Percentiles rank a stretch among this genome's conserved stretches.
phyloP scores from a whole-genome alignment of 2,888 invertebrate species.

The Eudasyphora cyanicolor region DNA sequence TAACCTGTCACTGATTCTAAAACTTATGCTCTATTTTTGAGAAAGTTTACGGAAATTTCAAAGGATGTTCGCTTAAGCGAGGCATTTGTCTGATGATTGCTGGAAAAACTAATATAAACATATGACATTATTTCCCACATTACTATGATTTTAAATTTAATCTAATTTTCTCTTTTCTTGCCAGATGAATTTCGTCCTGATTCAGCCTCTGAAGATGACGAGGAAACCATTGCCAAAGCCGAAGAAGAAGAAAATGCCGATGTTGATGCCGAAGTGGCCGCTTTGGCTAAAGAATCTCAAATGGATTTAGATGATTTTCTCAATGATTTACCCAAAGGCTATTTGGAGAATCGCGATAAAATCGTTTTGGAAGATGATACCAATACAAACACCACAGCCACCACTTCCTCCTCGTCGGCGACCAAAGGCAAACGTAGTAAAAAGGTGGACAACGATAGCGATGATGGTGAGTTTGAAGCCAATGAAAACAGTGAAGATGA shows the following conservation, averaged over 20 bases:
- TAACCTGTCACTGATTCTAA: conserved; percentile 74
- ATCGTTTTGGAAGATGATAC: conserved; percentile 80
- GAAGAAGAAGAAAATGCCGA: conserved; percentile 86
- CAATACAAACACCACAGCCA: conserved; percentile 13
- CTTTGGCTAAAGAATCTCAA: conserved; percentile 92
- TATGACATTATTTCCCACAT: background rate
- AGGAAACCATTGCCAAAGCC: conserved; percentile 95
- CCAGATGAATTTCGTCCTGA: conserved; percentile 93
- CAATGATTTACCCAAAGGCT: conserved; percentile 89
- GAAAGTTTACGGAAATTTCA: conserved; percentile 56
- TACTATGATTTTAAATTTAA: background rate
- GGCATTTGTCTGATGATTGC: conserved; percentile 78
- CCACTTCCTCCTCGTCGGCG: conserved; percentile 1
- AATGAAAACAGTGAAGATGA: conserved; percentile 86
- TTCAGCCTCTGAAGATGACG: conserved; percentile 90
- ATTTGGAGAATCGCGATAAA: conserved; percentile 86
- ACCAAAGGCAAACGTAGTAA: background rate
- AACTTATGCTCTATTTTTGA: conserved; percentile 77
- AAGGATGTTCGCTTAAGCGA: conserved; percentile 78
- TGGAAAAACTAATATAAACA: background rate
- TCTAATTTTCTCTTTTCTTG: background rate
- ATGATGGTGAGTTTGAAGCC: conserved; percentile 83
- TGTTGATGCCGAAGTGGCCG: conserved; percentile 88
- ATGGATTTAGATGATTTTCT: conserved; percentile 93
- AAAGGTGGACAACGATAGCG: conserved; percentile 65